Conservation (phyloP, 2,888 invertebrate genomes). For the Mythimna ferrago region DNA sequence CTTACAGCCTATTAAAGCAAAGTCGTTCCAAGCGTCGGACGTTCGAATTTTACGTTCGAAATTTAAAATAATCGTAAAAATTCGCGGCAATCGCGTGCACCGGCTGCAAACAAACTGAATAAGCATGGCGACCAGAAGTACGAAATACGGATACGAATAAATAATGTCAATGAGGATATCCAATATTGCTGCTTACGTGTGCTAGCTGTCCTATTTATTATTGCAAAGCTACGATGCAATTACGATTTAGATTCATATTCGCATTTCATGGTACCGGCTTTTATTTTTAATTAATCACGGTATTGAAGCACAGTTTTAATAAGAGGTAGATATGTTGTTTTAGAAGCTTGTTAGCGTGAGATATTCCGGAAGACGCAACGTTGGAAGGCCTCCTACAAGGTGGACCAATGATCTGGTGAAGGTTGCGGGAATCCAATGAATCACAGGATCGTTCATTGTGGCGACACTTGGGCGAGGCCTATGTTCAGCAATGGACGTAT, state of each 20-base stretch:
- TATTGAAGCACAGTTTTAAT: not conserved
- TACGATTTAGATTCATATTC: constrained; percentile 29
- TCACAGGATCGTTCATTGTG: too few species aligned
- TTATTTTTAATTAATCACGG: not conserved
- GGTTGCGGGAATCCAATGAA: too few species aligned
- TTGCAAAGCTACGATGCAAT: constrained; percentile 13
- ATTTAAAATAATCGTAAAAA: constrained; percentile 66
- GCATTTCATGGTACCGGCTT: constrained; percentile 2
- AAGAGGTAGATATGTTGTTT: not conserved
- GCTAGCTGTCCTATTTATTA: constrained; percentile 41
- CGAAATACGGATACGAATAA: constrained; percentile 44
- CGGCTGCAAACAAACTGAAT: constrained; percentile 59
- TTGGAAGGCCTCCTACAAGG: too few species aligned
- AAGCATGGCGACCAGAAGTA: constrained; percentile 51
- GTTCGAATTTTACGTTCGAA: constrained; percentile 63
- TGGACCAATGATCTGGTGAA: too few species aligned
- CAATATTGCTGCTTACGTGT: constrained; percentile 43
- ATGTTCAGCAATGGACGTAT: too few species aligned
- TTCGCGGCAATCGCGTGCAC: constrained; percentile 61
- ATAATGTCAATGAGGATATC: constrained; percentile 53
- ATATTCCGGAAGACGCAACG: not conserved
- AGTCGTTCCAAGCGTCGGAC: constrained; percentile 49
- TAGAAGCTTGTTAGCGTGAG: constrained; percentile 10
- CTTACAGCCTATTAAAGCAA: constrained; percentile 61
- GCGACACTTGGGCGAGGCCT: too few species aligned